Base-by-base conservation (phyloP, 2,113 vertebrate genomes). In the Oncorhynchus keta region DNA sequence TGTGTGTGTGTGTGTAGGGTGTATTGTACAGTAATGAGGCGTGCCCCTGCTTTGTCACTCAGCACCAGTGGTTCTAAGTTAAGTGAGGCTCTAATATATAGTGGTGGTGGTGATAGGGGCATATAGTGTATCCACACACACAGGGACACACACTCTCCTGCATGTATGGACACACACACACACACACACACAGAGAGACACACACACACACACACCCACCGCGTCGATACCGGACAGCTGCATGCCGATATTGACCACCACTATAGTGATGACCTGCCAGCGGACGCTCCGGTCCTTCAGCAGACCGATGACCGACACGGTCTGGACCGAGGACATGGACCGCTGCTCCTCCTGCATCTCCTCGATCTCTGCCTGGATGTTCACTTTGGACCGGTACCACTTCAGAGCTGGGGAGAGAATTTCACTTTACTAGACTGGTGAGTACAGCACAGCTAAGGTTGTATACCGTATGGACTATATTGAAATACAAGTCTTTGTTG, bases 211-310 rank as follows among this genome's bases (percentile, higher is more conserved):
- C 4, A 2, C 13, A 84, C 96, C 93, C 86, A 97, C 96, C 0
- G 95, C 95, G 18, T 97, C 95, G 0, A 97, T 97, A 67, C 96
- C 96, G 0, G 96, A 97, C 69, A 97, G 95, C 91, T 97, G 96
- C 95, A 97, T 96, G 81, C 96, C 95, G 0, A 95, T 89, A 70
- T 95, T 97, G 89, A 96, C 78, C 85, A 97, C 95, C 0, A 74
- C 77, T 30, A 97, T 92, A 0, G 96, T 96, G 76, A 96, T 79
- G 78, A 94, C 88, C 80, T 97, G 96, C 96, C 96, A 96, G 85
- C 90, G 91, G 5, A 96, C 90, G 0, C 86, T 85, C 70, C 48
- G 84, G 78, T 97, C 96, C 65, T 0, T 73, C 65, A 97, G 86
- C 73, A 97, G 90, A 70, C 89, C 86, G 66, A 84, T 51, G 0